phyloP scores from a whole-genome alignment of 1,140 invertebrate genomes.

The Drosophila pseudoananassae region DNA sequence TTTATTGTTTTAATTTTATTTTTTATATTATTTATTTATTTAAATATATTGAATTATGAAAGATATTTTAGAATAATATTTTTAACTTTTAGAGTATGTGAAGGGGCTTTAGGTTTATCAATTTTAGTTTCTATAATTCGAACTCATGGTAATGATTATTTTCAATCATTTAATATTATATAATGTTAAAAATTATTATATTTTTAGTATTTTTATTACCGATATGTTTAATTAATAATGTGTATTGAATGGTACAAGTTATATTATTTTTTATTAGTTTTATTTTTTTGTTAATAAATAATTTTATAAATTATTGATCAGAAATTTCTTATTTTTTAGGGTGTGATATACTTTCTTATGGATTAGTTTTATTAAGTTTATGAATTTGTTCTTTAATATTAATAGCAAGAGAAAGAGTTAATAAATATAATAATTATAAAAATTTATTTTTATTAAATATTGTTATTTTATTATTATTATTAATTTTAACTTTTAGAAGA shows the following conservation, averaged over 20 bases:
- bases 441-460: conserved; percentile 85
- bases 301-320: conserved; percentile 74
- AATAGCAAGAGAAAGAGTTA: conserved; percentile 84
- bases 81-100: no score
- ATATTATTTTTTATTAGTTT: conserved; percentile 83
- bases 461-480: conserved; percentile 86
- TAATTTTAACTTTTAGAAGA: conserved; percentile 85
- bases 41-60: conserved; percentile 82
- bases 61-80: conserved; percentile 84
- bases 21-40: conserved; percentile 85
- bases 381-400: conserved; percentile 86
- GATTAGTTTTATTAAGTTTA: conserved; percentile 85
- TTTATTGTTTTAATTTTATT: conserved; percentile 86
- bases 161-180: conserved; percentile 85
- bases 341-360: conserved; percentile 85
- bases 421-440: conserved; percentile 84
- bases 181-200: conserved; percentile 85
- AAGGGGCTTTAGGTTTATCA: no score
- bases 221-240: conserved; percentile 80
- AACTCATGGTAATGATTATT: conserved; percentile 86
- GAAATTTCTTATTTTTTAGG: conserved; percentile 84
- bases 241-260: conserved; percentile 80
- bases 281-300: conserved; percentile 83
- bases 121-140: conserved; percentile 86
- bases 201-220: conserved; percentile 83